Evolutionary conservation across 2,888 invertebrate species (phyloP).

Genomic region (Machimus rusticus): DNA sequence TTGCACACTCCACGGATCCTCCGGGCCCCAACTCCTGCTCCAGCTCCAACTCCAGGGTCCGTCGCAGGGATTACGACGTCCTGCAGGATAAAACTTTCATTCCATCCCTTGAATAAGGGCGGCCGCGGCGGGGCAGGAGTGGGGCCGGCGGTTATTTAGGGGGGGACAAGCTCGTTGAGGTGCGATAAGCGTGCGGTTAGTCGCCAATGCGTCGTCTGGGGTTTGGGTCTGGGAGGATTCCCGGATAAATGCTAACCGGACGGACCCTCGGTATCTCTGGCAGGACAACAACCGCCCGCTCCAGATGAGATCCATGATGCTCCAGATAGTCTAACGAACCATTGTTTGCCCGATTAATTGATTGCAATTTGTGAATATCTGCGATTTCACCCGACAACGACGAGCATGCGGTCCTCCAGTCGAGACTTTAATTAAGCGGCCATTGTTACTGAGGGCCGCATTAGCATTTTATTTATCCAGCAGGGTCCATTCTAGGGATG

Average conservation of each 20-base stretch:
- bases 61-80: neutral
- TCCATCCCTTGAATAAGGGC: neutral
- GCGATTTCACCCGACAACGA: neutral
- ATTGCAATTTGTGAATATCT: constrained; percentile 60
- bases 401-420: neutral
- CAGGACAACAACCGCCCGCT: neutral
- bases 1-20: neutral
- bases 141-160: neutral
- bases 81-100: neutral
- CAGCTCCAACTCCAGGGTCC: too few relatives aligned
- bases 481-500: neutral
- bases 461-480: neutral
- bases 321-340: constrained; percentile 50
- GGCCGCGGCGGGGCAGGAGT: neutral
- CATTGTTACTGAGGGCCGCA: constrained; percentile 31
- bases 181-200: constrained; percentile 31
- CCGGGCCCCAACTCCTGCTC: too few relatives aligned
- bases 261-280: neutral
- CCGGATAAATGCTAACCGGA: neutral
- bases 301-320: constrained; percentile 13
- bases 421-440: constrained; percentile 44
- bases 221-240: neutral
- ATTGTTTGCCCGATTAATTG: constrained; percentile 58
- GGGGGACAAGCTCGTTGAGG: neutral
- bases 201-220: neutral